A percentile compares a stretch with the other conserved stretches of the same genome.
Evolutionary conservation across 2,113 vertebrate species (phyloP).

Genomic region (Jacana jacana): DNA sequence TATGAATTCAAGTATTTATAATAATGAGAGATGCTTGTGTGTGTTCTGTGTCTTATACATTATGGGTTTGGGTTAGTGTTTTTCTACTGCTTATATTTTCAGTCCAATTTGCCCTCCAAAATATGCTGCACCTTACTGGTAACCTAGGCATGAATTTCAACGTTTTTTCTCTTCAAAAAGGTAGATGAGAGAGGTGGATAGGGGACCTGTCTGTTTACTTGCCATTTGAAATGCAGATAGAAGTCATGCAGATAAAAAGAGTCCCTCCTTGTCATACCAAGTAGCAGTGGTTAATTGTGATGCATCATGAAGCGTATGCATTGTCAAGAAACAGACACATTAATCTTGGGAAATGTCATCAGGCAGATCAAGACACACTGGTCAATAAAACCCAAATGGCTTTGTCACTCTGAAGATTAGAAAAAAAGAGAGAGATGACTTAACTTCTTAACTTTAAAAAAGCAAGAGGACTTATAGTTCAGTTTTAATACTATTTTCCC

Average conservation of each 20-base stretch:
- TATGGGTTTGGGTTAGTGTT: neutral
- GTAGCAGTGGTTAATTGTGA: constrained; percentile 43
- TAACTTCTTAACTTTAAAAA: constrained; percentile 19
- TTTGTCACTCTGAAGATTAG: constrained; percentile 7
- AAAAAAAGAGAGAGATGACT: neutral
- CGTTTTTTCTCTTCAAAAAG: neutral
- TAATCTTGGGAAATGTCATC: constrained; percentile 58
- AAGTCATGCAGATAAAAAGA: constrained; percentile 36
- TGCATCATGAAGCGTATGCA: constrained; percentile 14
- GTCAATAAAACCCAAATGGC: constrained; percentile 57
- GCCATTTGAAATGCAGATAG: constrained; percentile 43
- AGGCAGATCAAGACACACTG: constrained; percentile 28
- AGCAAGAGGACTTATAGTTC: neutral
- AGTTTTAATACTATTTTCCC: neutral
- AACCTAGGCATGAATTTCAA: neutral
- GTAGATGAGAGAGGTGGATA: neutral
- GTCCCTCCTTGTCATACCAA: constrained; percentile 10
- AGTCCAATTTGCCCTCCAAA: constrained; percentile 1
- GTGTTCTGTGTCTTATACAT: neutral
- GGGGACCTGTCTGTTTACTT: neutral
- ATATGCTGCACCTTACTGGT: neutral
- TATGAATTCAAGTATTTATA: neutral
- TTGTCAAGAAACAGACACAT: constrained; percentile 43
- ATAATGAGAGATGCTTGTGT: neutral
- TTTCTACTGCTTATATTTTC: neutral